Conservation (phyloP, 2,113 vertebrate genomes). For the Leptodactylus fuscus region DNA sequence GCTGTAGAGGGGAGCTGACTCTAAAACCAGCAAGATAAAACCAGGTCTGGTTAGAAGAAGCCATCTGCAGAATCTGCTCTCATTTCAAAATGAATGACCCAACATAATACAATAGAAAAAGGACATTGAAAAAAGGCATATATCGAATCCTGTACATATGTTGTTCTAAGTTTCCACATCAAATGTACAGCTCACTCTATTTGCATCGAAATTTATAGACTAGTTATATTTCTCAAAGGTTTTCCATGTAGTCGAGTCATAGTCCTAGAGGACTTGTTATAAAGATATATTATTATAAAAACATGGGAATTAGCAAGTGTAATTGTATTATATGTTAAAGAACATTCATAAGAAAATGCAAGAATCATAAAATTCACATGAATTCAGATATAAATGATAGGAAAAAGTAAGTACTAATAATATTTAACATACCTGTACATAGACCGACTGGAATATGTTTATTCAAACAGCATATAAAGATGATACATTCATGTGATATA, state of each 20-base stretch:
- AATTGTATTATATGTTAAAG: too few species aligned
- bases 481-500: too few species aligned
- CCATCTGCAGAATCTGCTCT: background rate
- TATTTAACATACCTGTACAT: too few species aligned
- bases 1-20: conserved; percentile 43
- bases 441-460: too few species aligned
- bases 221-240: background rate
- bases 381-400: too few species aligned
- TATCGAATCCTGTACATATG: background rate
- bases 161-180: background rate
- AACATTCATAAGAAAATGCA: too few species aligned
- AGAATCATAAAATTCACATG: too few species aligned
- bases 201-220: background rate
- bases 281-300: background rate
- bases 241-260: background rate
- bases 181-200: background rate
- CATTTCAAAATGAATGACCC: background rate
- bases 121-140: background rate
- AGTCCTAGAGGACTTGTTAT: background rate
- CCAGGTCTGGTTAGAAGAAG: conserved; percentile 20
- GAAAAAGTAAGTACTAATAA: too few species aligned
- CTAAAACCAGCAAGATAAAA: conserved; percentile 58
- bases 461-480: too few species aligned
- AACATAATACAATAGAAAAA: background rate
- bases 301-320: background rate